Conservation (phyloP, 2,113 vertebrate genomes). For the Callipepla squamata region DNA sequence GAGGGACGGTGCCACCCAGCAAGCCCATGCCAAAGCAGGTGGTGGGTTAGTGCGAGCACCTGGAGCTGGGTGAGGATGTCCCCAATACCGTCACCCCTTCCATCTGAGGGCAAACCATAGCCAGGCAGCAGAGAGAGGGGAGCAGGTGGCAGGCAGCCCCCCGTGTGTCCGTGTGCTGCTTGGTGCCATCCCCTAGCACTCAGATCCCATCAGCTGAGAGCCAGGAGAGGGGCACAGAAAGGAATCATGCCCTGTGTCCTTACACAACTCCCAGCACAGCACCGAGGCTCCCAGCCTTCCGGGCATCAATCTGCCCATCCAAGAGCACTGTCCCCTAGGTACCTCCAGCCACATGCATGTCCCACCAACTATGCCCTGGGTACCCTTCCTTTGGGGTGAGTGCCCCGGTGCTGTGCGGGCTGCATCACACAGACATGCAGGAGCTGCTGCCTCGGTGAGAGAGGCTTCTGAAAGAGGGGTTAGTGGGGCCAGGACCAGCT, state of each 20-base stretch:
- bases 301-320: not conserved
- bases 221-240: not conserved
- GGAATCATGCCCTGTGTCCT: not conserved
- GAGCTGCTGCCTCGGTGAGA: not conserved
- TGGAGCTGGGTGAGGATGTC: not conserved
- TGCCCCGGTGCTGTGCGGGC: not conserved
- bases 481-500: conserved; percentile 3
- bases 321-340: not conserved
- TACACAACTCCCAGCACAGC: not conserved
- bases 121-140: not conserved
- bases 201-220: not conserved
- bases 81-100: not conserved
- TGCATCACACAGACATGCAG: not conserved
- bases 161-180: not conserved
- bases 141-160: not conserved
- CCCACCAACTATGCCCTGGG: accelerated
- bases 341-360: conserved; percentile 24
- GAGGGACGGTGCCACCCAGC: not conserved
- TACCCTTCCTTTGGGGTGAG: accelerated
- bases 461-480: conserved; percentile 1
- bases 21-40: conserved; percentile 62
- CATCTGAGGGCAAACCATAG: not conserved
- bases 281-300: not conserved
- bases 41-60: conserved; percentile 58
- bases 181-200: not conserved